Base-by-base conservation (phyloP, 1,140 invertebrate genomes). In the Thaumatotibia leucotreta region DNA sequence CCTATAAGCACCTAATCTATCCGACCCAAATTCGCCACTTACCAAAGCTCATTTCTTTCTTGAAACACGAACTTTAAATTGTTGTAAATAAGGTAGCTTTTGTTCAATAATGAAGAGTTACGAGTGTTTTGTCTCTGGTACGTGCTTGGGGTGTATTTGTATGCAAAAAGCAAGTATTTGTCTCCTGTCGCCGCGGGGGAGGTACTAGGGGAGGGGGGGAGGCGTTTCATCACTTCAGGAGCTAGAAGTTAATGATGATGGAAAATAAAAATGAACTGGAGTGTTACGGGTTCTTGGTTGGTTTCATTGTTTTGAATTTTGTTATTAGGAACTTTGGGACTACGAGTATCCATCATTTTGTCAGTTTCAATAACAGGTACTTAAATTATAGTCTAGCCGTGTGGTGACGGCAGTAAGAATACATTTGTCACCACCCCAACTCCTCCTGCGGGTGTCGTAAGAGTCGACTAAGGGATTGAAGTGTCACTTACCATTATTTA, bases 91-190 rank as follows among this genome's bases (percentile, higher is more conserved):
- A 20, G 39, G 39, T 45, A 14, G 39, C 14, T 20, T 45, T 45
- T 45, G 39, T 45, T 8, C 20, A 20, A 20, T 20, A 45, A 45
- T 45, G 17, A 45, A 45, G 17, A 45, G n/a, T 6, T 45, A 45
- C 14, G 39, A 45, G 39, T 45, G 4, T 45, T 29, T 45, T 58
- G 52, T 58, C 24, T 24, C 5, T 14, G n/a, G 27, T 31, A 58
- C 52, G 52, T 58, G 52, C 52, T 29, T 6, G 52, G 29, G 17
- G 29, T 58, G 52, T 58, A 58, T 58, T 58, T 58, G 10, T 58
- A 58, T 58, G 52, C 52, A 58, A 58, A 58, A 58, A 58, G 52
- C 24, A 58, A 31, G 52, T 58, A 58, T 58, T 58, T 31, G 52
- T 58, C 52, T 58, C 52, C 52, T 58, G 52, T 58, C 39, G 17